Evolutionary conservation across 2,888 invertebrate genomes (phyloP), one percentile per base, ranked within the genome.

Genomic region (Microctonus hyperodae): DNA sequence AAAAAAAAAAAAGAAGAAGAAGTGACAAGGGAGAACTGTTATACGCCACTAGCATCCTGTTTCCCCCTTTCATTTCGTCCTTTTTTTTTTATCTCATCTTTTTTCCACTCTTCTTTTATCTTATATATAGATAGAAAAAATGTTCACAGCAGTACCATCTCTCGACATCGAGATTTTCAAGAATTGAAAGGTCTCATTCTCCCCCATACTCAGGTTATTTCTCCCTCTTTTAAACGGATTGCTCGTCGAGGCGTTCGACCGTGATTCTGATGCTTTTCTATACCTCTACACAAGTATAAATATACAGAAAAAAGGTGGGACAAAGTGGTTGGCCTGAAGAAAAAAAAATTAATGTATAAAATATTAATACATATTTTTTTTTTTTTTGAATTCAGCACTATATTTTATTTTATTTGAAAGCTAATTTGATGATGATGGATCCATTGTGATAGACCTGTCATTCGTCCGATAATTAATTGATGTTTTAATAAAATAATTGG

Each of bases 161-260:
- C 35, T 23, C 48, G 59, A 59, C 28, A 44, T 59, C 44, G 48
- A 59, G 48, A 44, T 59, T 44, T 48, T 31, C n/a, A 40, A 25
- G 59, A 59, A 59, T 59, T 40, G 59, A 31, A 59, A 59, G 59
- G 59, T 59, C 50, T 50, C 40, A n/a, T 16, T n/a, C 16, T 44
- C 40, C 16, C 16, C 7, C n/a, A 44, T 3, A 16, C 40, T n/a
- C 4, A 7, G 4, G 28, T 28, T 5, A 3, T 28, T 28, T 28
- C 7, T 44, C n/a, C 22, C 59, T 48, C 44, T n/a, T n/a, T 48
- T 31, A 48, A 59, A 59, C 31, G 59, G 44, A 59, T 59, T 48
- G 59, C 59, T 48, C 59, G 16, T 16, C 25, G 28, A 59, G 16
- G 48, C 48, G 28, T 59, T 40, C 28, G 9, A 59, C 59, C 31